phyloP scores from a whole-genome alignment of 1,140 invertebrate species.

The Drosophila neocordata region DNA sequence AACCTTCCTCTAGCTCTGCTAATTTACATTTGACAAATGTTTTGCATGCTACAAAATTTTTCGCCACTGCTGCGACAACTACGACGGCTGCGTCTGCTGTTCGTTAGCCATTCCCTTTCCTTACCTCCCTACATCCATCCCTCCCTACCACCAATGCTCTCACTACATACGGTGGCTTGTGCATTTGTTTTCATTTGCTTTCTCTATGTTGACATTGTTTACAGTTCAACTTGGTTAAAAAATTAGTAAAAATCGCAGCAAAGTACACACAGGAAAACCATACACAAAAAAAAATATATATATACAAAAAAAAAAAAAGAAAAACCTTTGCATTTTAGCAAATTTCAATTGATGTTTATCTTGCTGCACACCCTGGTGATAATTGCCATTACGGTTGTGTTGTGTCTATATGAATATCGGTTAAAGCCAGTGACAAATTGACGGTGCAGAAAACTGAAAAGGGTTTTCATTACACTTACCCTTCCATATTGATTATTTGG shows the following conservation, averaged over 20 bases:
- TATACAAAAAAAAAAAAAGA: constrained; percentile 29
- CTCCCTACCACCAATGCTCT: constrained; percentile 19
- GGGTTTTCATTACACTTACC: too few relatives aligned
- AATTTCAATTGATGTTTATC: constrained; percentile 4
- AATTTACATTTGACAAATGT: constrained; percentile 80
- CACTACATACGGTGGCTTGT: constrained; percentile 56
- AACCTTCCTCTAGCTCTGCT: constrained; percentile 47
- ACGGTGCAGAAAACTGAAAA: not conserved
- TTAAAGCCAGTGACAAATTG: not conserved
- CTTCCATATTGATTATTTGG: too few relatives aligned
- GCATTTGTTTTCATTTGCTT: constrained; percentile 78
- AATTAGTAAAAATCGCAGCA: constrained; percentile 71
- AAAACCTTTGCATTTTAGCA: not conserved
- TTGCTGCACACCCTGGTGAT: not conserved
- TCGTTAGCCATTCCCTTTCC: constrained; percentile 54
- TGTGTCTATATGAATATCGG: not conserved
- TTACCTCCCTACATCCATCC: not conserved
- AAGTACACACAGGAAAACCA: constrained; percentile 19
- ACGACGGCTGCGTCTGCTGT: constrained; percentile 52
- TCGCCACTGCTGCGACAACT: constrained; percentile 50
- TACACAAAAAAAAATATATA: constrained; percentile 26
- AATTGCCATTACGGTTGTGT: not conserved
- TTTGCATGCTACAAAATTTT: constrained; percentile 71
- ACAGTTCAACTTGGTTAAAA: constrained; percentile 74
- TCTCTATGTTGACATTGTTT: constrained; percentile 70